phyloP scores from a whole-genome alignment of 2,113 vertebrate genomes.

The Odontesthes bonariensis region DNA sequence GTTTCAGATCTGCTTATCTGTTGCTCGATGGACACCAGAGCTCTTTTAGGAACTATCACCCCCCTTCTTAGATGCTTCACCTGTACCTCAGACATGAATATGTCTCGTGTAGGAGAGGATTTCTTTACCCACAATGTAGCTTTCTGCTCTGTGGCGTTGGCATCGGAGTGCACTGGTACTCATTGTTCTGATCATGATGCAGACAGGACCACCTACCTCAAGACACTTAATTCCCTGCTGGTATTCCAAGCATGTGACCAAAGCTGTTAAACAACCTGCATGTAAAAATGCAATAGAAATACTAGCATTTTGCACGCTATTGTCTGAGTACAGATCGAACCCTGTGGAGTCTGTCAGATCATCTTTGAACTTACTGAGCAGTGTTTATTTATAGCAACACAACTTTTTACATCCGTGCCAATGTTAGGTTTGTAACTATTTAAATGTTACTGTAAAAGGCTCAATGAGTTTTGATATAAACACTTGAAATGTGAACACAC shows the following conservation, averaged over 20 bases:
- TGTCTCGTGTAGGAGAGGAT: conserved; percentile 21
- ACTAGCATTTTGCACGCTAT: conserved; percentile 1
- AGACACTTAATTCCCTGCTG: conserved; percentile 66
- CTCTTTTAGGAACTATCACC: conserved; percentile 5
- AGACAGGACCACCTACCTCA: conserved; percentile 75
- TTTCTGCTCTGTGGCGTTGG: conserved; percentile 22
- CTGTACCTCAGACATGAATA: conserved; percentile 24
- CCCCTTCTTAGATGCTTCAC: not conserved
- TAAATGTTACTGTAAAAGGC: too few species aligned
- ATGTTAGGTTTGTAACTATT: not conserved
- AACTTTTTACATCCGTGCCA: not conserved
- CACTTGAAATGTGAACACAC: too few species aligned
- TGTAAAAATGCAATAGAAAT: conserved; percentile 18
- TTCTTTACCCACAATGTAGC: conserved; percentile 29
- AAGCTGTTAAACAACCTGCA: conserved; percentile 45
- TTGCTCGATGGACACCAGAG: conserved; percentile 37
- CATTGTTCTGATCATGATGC: conserved; percentile 72
- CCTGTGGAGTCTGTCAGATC: not conserved
- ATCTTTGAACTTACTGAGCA: not conserved
- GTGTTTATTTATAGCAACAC: not conserved
- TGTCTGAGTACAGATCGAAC: conserved; percentile 2
- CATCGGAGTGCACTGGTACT: conserved; percentile 56
- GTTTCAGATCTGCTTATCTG: conserved; percentile 35
- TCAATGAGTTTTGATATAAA: too few species aligned
- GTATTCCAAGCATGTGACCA: conserved; percentile 71